A percentile compares a stretch with the other conserved stretches of the same genome.
phyloP scores from a whole-genome alignment of 2,797 vertebrate species.

The Nyctibius grandis region DNA sequence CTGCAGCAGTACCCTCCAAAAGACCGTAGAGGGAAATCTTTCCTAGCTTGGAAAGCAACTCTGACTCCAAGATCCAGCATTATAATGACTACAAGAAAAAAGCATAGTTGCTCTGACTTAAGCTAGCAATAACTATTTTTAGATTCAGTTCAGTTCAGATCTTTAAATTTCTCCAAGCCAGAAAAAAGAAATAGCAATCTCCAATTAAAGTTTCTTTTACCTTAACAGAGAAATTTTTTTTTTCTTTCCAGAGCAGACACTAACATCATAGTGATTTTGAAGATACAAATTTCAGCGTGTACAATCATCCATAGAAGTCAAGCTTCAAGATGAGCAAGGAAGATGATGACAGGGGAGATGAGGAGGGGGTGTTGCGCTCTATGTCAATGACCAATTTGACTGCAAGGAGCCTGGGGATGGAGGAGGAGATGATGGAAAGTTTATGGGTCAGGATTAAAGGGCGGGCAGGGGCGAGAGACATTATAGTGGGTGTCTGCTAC shows the following conservation, averaged over 20 bases:
- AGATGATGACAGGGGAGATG: no score
- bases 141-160: background rate
- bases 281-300: background rate
- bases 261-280: background rate
- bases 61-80: background rate
- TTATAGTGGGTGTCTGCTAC: no score
- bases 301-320: background rate
- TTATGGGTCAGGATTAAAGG: no score
- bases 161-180: background rate
- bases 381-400: no score
- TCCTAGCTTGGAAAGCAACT: background rate
- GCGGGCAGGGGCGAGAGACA: no score
- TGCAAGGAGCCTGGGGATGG: no score
- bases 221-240: background rate
- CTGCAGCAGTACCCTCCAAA: background rate
- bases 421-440: no score
- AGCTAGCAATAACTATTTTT: background rate
- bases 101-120: background rate
- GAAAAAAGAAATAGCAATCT: background rate
- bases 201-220: background rate
- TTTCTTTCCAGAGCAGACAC: background rate
- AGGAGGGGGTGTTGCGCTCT: no score
- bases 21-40: conserved; percentile 29
- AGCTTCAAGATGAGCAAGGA: background rate
- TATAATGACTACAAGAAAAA: background rate